These are phyloP conservation scores for Hydrotaea diabolus DNA, from an alignment of 2,888 invertebrate genomes.

Conservation along the genomic window DNA sequence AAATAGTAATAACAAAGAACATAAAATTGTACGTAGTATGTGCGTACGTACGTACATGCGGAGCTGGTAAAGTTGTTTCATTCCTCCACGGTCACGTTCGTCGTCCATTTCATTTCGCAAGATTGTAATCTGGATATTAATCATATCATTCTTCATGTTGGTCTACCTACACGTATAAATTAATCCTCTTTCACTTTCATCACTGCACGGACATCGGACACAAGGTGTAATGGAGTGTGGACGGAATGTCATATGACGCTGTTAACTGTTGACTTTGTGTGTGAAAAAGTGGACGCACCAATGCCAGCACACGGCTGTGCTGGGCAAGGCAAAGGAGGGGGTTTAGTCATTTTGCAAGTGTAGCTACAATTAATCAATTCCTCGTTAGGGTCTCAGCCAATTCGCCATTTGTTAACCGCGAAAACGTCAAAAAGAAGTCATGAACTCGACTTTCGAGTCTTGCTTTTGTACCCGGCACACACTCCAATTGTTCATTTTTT, in stretches of 20 bases:
- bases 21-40: not conserved
- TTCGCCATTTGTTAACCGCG: not conserved
- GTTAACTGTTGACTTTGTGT: conserved; percentile 17
- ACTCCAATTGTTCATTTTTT: not conserved
- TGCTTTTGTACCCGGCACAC: not conserved
- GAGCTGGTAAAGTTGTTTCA: too few relatives aligned
- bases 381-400: conserved; percentile 16
- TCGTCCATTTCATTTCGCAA: not conserved
- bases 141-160: conserved; percentile 29
- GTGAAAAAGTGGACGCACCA: not conserved
- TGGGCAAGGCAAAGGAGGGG: not conserved
- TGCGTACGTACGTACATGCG: not conserved
- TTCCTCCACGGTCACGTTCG: not conserved
- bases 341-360: conserved; percentile 70
- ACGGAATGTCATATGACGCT: conserved; percentile 25
- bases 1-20: not conserved
- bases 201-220: not conserved
- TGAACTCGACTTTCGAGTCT: not conserved
- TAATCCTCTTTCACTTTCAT: conserved; percentile 16
- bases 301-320: not conserved
- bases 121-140: conserved; percentile 51
- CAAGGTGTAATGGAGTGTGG: not conserved
- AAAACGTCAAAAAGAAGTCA: conserved; percentile 4
- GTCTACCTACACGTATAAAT: not conserved
- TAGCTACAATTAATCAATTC: conserved; percentile 75